Conservation (phyloP, 1,140 invertebrate species). For the Lordiphosa stackelbergi region DNA sequence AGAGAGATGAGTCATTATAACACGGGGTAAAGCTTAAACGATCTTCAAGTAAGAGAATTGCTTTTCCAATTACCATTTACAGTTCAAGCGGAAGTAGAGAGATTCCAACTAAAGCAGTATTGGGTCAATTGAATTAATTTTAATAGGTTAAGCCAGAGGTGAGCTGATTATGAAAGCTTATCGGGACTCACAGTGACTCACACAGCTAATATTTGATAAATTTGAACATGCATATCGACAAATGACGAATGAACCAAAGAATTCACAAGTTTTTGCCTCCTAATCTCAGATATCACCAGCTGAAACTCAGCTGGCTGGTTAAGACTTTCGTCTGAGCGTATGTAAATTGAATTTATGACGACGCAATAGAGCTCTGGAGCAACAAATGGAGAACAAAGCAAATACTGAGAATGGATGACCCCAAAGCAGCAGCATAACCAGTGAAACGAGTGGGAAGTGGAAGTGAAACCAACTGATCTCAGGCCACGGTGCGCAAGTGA, state of each 20-base stretch:
- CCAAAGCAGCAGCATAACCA: not conserved
- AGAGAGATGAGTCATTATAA: constrained; percentile 42
- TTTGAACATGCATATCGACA: not conserved
- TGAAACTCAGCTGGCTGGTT: constrained; percentile 6
- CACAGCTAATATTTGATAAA: no score
- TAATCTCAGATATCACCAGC: not conserved
- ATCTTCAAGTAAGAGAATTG: constrained; percentile 20
- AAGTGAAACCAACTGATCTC: constrained; percentile 9
- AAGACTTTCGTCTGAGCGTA: not conserved
- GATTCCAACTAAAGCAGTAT: no score
- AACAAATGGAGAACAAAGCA: not conserved
- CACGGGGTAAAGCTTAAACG: constrained; percentile 17
- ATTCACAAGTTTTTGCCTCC: not conserved
- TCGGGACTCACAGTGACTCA: no score
- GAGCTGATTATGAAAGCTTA: no score
- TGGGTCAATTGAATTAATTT: no score
- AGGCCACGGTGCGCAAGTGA: constrained; percentile 39
- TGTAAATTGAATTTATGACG: constrained; percentile 13
- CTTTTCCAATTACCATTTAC: constrained; percentile 19
- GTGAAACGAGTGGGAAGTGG: not conserved
- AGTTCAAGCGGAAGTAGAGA: constrained; percentile 9
- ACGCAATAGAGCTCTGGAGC: constrained; percentile 22
- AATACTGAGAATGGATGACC: no score
- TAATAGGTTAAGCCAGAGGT: no score
- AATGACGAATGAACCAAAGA: no score